Base-by-base conservation (phyloP, 2,888 invertebrate genomes). In the Gandaritis pyraliata region DNA sequence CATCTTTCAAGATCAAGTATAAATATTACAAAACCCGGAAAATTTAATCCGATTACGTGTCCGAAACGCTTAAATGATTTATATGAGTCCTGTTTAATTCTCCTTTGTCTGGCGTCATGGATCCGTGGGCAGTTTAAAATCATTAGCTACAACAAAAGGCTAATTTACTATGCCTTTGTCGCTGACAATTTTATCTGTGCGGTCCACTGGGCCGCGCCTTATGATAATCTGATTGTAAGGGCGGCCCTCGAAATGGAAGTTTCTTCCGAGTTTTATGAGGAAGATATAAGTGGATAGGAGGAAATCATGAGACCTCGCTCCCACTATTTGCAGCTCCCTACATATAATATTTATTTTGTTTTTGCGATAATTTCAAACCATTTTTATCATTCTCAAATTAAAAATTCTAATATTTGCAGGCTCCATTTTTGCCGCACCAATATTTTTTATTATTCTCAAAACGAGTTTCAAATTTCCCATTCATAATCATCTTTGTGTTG, bases 101-200 rank as follows among this genome's bases (percentile, higher is more conserved):
- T 59, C 61, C 59, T 61, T 65, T 63, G 62, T 66, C 59, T 54
- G 60, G 18, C 62, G 76, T 78, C 75, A 78, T 71, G 77, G 76
- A 66, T 60, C 72, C 70, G 73, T 73, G 77, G 74, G 65, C 75
- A 77, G 77, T 77, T 77, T 84, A 80, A 84, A 85, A 84, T 82
- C 82, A 83, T 84, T 82, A 82, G 74, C 75, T 72, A 76, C 76
- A 73, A 76, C 72, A 71, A 69, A 74, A 78, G 79, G 75, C 76
- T 72, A 77, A 77, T 72, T 75, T 74, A 67, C 64, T 61, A 59
- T 75, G 80, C 84, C 87, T 87, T 88, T 88, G 87, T 86, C 77
- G 72, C 76, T 73, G 80, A 80, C 85, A 86, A 88, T 85, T 82
- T 88, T 90, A 90, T 90, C 90, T 88, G 80, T 83, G 66, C 86